Evolutionary conservation across 1,140 invertebrate genomes (phyloP).

Genomic region (Drosophila nannoptera): DNA sequence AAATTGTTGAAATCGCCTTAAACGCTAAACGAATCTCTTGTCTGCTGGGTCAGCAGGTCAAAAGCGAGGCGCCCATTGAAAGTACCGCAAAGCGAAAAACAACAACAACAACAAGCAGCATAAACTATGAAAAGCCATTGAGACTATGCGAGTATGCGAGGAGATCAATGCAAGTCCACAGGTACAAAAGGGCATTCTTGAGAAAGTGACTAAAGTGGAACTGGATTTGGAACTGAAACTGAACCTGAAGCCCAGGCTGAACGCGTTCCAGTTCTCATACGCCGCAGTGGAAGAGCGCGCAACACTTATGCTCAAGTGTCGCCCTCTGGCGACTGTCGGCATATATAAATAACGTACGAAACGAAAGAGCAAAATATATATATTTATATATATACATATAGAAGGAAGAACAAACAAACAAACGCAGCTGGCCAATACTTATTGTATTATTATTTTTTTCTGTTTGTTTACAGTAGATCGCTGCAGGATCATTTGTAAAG

Average conservation of each 20-base stretch:
- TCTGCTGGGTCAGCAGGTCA: constrained; percentile 48
- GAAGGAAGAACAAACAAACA: not conserved
- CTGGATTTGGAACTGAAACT: constrained; percentile 5
- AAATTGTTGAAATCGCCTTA: constrained; percentile 34
- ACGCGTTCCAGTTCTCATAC: not conserved
- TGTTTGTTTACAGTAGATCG: constrained; percentile 9
- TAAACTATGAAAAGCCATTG: not conserved
- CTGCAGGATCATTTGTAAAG: constrained; percentile 26
- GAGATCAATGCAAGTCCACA: constrained; percentile 20
- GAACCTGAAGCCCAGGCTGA: not conserved
- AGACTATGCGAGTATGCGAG: constrained; percentile 24
- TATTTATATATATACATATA: too few relatives aligned
- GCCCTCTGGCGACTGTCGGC: constrained; percentile 25
- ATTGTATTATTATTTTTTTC: not conserved
- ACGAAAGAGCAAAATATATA: constrained; percentile 25
- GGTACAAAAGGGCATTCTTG: constrained; percentile 20
- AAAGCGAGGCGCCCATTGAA: constrained; percentile 39
- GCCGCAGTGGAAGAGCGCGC: not conserved
- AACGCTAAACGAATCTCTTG: constrained; percentile 45
- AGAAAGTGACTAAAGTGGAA: constrained; percentile 12
- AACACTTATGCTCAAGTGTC: constrained; percentile 33
- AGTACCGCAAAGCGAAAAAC: constrained; percentile 26
- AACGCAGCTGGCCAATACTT: constrained; percentile 18
- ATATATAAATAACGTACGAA: constrained; percentile 6
- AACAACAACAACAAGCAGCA: constrained; percentile 7